Evolutionary conservation across 2,888 invertebrate species (phyloP).

Genomic region (Cephus pygmeus): DNA sequence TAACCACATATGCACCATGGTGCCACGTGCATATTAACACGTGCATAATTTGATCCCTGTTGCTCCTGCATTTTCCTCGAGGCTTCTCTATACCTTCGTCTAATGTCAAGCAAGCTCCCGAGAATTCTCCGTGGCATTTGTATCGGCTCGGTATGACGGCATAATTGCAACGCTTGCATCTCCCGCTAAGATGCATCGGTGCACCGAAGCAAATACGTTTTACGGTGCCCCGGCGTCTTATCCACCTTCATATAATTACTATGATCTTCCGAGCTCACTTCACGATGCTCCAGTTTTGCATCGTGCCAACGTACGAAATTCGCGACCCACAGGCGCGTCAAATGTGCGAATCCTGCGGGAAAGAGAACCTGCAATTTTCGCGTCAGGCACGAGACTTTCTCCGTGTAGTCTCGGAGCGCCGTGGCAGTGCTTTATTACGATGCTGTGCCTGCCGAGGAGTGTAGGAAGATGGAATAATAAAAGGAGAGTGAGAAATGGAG

Average conservation of each 20-base stretch:
- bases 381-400: constrained; percentile 52
- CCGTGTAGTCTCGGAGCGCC: constrained; percentile 20
- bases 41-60: not conserved
- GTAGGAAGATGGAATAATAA: not conserved
- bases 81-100: not conserved
- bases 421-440: not conserved
- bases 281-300: constrained; percentile 53
- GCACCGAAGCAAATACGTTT: constrained; percentile 44
- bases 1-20: not conserved
- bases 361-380: constrained; percentile 54
- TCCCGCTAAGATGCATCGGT: not conserved
- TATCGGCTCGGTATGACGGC: constrained; percentile 44
- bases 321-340: constrained; percentile 38
- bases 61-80: not conserved
- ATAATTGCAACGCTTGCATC: constrained; percentile 40
- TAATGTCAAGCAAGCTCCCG: constrained; percentile 9
- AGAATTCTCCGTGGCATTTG: constrained; percentile 4
- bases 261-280: constrained; percentile 44
- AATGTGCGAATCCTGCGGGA: constrained; percentile 31
- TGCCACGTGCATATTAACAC: not conserved
- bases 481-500: not conserved
- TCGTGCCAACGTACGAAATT: constrained; percentile 26
- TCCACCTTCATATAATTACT: constrained; percentile 44
- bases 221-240: constrained; percentile 34
- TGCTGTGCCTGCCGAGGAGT: not conserved